These are phyloP conservation scores for Nomada ruficornis DNA, from an alignment of 2,888 invertebrate genomes.

Conservation along the genomic window DNA sequence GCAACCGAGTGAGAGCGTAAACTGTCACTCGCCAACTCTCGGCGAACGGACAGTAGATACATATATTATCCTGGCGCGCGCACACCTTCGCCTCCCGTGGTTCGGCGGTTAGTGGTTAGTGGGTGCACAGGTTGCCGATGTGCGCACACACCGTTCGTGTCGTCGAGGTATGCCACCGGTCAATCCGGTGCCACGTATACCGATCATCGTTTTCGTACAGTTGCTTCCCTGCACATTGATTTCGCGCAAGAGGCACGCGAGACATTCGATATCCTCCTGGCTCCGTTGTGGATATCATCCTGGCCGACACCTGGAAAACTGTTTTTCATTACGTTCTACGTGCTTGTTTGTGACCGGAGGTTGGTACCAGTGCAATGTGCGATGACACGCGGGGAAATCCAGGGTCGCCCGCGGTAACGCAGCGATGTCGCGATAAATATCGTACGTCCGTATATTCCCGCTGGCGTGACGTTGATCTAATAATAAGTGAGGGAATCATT, in stretches of 20 bases:
- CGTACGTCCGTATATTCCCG: not conserved
- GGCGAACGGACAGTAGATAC: no score
- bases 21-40: no score
- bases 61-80: slow-evolving; percentile 79
- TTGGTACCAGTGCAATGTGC: slow-evolving; percentile 20
- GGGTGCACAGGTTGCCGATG: slow-evolving; percentile 78
- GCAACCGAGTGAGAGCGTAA: no score
- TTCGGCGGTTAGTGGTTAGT: slow-evolving; percentile 77
- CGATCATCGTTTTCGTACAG: slow-evolving; percentile 48
- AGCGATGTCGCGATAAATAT: not conserved
- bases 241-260: slow-evolving; percentile 50
- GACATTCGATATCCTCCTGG: not conserved
- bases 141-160: slow-evolving; percentile 61
- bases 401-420: not conserved
- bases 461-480: not conserved
- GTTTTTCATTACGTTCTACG: not conserved
- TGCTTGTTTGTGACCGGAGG: slow-evolving; percentile 1
- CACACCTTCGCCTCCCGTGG: slow-evolving; percentile 73
- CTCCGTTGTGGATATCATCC: not conserved
- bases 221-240: slow-evolving; percentile 30
- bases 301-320: not conserved
- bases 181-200: slow-evolving; percentile 64
- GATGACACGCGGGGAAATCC: slow-evolving; percentile 21
- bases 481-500: not conserved
- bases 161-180: slow-evolving; percentile 52